Conservation (phyloP, 1,140 invertebrate species). For the Leptopilina boulardi region DNA sequence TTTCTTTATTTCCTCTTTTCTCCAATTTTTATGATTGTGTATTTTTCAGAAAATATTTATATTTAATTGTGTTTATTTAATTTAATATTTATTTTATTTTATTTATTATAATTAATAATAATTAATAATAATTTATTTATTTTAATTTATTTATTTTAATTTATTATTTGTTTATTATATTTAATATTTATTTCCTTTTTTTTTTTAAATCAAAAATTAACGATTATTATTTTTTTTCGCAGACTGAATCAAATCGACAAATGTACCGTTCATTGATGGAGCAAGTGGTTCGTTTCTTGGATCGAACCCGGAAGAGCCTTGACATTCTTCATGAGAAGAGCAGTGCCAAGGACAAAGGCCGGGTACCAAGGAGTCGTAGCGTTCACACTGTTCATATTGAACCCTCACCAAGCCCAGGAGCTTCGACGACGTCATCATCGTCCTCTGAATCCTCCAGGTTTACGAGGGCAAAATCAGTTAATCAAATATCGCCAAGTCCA, state of each 20-base stretch:
- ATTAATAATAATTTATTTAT: too few species aligned
- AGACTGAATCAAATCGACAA: conserved; percentile 86
- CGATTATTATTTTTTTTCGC: conserved; percentile 56
- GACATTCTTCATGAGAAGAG: conserved; percentile 73
- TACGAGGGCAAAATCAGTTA: conserved; percentile 70
- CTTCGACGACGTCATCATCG: conserved; percentile 49
- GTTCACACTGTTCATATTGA: conserved; percentile 71
- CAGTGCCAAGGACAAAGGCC: conserved; percentile 58
- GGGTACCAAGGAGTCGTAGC: conserved; percentile 72
- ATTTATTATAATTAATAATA: too few species aligned
- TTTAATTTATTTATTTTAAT: too few species aligned
- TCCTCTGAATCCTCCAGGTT: conserved; percentile 61
- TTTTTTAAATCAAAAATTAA: background rate
- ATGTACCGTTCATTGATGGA: conserved; percentile 89
- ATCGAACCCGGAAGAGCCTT: conserved; percentile 82
- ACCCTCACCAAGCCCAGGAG: conserved; percentile 36
- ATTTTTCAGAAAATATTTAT: too few species aligned
- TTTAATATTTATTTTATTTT: too few species aligned
- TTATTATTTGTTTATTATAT: background rate
- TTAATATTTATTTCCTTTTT: background rate
- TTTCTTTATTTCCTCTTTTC: too few species aligned
- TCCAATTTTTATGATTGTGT: too few species aligned
- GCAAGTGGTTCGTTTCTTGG: conserved; percentile 85
- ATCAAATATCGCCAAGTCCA: conserved; percentile 66
- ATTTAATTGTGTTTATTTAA: too few species aligned